These are phyloP conservation scores for Nemoura dubitans DNA, from an alignment of 2,888 invertebrate species.

Conservation along the genomic window DNA sequence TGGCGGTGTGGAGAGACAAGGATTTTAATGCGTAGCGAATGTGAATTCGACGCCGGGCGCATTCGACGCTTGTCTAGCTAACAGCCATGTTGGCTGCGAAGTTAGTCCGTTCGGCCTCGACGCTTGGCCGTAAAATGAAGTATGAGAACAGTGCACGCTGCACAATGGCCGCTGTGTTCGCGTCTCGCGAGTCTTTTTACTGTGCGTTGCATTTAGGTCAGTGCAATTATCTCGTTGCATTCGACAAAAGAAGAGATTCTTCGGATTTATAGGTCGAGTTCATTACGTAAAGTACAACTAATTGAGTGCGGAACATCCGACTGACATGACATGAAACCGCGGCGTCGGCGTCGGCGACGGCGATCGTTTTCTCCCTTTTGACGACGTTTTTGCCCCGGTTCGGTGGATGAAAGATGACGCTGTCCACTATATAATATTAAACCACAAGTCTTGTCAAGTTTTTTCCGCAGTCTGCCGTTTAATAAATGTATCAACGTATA, in stretches of 20 bases:
- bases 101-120: neutral
- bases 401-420: neutral
- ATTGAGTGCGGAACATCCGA: neutral
- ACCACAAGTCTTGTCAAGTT: neutral
- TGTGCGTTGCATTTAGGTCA: neutral
- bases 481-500: neutral
- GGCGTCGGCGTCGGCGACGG: neutral
- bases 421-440: conserved; percentile 12
- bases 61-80: neutral
- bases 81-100: neutral
- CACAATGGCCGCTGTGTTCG: neutral
- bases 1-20: neutral
- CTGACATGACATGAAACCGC: neutral
- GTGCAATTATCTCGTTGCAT: neutral
- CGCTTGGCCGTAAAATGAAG: neutral
- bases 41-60: neutral
- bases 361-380: neutral
- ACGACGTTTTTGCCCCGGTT: neutral
- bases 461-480: conserved; percentile 3
- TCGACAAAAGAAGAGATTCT: neutral
- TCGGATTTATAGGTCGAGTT: neutral
- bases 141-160: neutral
- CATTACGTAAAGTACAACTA: neutral
- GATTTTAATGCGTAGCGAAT: neutral
- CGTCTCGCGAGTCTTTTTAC: neutral